Conservation (phyloP, 2,797 vertebrate genomes). For the Sphenopsis melanotis region DNA sequence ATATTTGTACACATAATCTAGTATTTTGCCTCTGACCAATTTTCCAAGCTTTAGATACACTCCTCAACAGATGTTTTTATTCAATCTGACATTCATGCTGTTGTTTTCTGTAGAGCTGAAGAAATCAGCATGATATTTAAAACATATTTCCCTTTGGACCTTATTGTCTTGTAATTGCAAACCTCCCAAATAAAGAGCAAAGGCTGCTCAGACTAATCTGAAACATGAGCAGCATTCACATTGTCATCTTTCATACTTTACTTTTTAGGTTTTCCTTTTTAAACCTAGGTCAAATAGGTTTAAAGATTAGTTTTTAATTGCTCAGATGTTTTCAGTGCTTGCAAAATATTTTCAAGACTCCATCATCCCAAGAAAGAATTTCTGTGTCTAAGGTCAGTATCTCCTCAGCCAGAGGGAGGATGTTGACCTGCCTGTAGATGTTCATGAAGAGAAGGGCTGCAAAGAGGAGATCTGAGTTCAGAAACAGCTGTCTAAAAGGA, state of each 20-base stretch:
- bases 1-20: not conserved
- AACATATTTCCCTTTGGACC: not conserved
- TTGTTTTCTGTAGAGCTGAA: not conserved
- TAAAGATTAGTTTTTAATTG: not conserved
- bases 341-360: not conserved
- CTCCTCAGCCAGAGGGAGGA: not conserved
- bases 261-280: not conserved
- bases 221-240: not conserved
- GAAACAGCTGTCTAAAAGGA: not conserved
- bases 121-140: not conserved
- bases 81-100: not conserved
- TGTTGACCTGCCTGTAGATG: not conserved
- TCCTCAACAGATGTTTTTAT: not conserved
- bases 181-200: not conserved
- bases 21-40: not conserved
- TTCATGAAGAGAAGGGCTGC: not conserved
- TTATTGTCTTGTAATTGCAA: not conserved
- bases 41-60: not conserved
- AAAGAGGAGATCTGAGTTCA: not conserved
- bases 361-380: not conserved
- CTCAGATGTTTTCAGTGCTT: not conserved
- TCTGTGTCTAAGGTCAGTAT: not conserved
- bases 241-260: not conserved
- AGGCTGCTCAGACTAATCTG: not conserved
- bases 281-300: not conserved